A percentile compares a stretch with the other conserved stretches of the same genome.
These are phyloP conservation scores for Napeogenes inachia DNA, from an alignment of 2,888 invertebrate species.

Conservation along the genomic window DNA sequence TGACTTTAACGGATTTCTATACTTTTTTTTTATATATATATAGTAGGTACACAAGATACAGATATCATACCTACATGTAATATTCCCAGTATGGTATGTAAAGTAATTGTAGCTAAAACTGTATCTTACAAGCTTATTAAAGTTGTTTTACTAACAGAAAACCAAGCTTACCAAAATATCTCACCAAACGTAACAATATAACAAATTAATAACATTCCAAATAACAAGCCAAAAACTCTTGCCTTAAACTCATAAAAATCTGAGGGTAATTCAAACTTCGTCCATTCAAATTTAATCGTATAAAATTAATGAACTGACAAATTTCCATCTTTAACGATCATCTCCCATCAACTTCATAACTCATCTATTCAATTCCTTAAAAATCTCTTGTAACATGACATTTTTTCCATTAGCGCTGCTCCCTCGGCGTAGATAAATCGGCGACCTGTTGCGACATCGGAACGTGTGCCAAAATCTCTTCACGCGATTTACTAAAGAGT, in stretches of 20 bases:
- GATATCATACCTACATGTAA: too few species aligned
- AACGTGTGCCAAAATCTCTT: constrained; percentile 46
- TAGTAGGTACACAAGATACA: too few species aligned
- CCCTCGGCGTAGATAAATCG: constrained; percentile 53
- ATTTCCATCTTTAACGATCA: constrained; percentile 45
- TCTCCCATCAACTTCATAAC: constrained; percentile 50
- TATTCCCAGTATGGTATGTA: too few species aligned
- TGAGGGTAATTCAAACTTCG: constrained; percentile 17
- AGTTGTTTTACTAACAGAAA: too few species aligned
- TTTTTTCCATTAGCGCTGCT: constrained; percentile 67
- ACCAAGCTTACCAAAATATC: too few species aligned
- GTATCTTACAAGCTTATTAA: too few species aligned
- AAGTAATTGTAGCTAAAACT: too few species aligned
- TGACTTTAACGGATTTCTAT: too few species aligned
- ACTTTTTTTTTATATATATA: too few species aligned
- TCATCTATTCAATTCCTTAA: constrained; percentile 57
- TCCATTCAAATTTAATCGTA: constrained; percentile 31
- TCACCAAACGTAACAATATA: too few species aligned
- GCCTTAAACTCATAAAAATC: constrained; percentile 19
- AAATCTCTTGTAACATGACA: constrained; percentile 53
- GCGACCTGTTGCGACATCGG: constrained; percentile 62
- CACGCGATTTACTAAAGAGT: constrained; percentile 43
- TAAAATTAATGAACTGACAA: constrained; percentile 49
- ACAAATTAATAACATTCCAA: constrained; percentile 9
- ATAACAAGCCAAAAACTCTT: background rate